Evolutionary conservation across 2,113 vertebrate species (phyloP).

Genomic region (Semnopithecus entellus): DNA sequence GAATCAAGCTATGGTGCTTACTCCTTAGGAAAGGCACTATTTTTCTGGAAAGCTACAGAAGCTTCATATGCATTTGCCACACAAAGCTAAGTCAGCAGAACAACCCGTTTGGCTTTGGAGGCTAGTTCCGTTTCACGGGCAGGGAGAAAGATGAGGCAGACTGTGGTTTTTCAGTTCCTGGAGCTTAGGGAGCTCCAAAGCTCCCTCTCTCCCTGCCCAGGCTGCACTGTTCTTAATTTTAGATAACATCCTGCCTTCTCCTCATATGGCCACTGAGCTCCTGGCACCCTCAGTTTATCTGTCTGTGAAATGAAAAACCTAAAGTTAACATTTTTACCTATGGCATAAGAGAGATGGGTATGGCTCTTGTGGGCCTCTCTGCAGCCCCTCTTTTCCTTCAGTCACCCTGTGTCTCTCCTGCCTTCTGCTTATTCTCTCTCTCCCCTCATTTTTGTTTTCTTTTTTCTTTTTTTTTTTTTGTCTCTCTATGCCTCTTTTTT

Average conservation of each 20-base stretch:
- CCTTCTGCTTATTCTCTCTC: neutral
- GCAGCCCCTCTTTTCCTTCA: neutral
- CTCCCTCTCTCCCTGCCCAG: neutral
- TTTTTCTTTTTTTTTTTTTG: too few relatives aligned
- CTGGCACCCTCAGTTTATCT: neutral
- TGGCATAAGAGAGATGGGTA: neutral
- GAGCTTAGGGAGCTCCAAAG: neutral
- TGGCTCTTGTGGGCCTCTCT: neutral
- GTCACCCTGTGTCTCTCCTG: neutral
- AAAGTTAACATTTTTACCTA: neutral
- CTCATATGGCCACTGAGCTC: fast-evolving
- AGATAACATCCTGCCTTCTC: neutral
- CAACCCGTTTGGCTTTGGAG: neutral
- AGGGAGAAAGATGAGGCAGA: neutral
- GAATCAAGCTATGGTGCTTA: neutral
- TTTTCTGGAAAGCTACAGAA: neutral
- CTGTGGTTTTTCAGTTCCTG: neutral
- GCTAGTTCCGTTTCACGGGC: neutral
- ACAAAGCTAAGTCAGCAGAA: neutral
- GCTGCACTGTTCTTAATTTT: fast-evolving
- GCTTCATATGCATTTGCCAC: too few relatives aligned
- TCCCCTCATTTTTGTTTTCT: too few relatives aligned
- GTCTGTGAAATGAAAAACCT: neutral
- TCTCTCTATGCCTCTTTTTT: neutral
- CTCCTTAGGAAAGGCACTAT: neutral